Base-by-base conservation (phyloP, 2,888 invertebrate genomes). In the Yponomeuta plumbellus region DNA sequence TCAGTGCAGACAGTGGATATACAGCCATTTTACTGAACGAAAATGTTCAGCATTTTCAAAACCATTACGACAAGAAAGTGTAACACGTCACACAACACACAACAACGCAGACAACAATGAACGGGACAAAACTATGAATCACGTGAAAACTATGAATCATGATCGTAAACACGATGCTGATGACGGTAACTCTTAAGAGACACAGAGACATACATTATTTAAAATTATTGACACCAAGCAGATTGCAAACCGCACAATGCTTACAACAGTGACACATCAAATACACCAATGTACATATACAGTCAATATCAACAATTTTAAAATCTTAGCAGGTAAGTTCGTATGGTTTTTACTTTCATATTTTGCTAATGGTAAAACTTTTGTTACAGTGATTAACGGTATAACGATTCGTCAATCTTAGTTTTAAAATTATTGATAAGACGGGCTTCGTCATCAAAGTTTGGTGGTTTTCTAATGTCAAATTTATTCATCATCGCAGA, bases 221-320 rank as follows among this genome's bases (percentile, higher is more conserved):
- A 22, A 13, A 59, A 21, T 20, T 21, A 59, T 22, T 13, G 21
- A 59, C 11, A 59, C 59, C 23, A 59, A 21, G 11, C 59, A 59
- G 23, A 17, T 52, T 52, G 44, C 44, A 58, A 34, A 34, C 34
- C 8, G 34, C 34, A 34, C 34, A 34, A 34, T 34, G 34, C 34
- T 8, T 21, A 58, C 63, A 22, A 63, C 63, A 63, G 40, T 63
- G 63, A 63, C 63, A 63, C 63, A 63, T 21, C 63, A 63, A 44
- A 44, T 63, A 63, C 34, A 63, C 40, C 39, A 61, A n/a, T 10
- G 22, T 4, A 0, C 11, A 40, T 40, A 39, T 23, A 61, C 13
- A 17, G 2, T 59, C 2, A 11, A 11, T 22, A 59, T 22, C 22
- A 22, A 22, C 22, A 22, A 22, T 10, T 59, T 22, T 22, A 22